Evolutionary conservation across 2,113 vertebrate genomes (phyloP).

Genomic region (Prunella fulvescens): DNA sequence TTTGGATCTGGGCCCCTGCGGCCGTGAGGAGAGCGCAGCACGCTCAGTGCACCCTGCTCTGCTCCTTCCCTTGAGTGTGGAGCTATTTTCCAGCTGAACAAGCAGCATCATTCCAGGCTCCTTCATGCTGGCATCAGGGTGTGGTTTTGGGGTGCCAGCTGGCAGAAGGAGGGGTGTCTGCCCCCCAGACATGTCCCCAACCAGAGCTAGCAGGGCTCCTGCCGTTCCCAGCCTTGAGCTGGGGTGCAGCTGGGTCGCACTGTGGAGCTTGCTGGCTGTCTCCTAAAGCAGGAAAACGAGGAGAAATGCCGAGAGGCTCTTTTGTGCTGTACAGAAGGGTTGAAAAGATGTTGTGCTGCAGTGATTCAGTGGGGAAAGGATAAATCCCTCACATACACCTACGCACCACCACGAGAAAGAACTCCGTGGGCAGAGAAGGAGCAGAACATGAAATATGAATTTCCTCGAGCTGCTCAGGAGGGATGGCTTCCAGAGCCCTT

Average conservation of each 20-base stretch:
- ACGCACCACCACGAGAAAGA: slow-evolving; percentile 61
- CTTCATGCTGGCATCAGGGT: neutral
- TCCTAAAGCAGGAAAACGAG: neutral
- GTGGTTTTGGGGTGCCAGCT: neutral
- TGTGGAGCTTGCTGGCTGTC: neutral
- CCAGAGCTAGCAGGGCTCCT: accelerated
- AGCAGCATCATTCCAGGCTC: neutral
- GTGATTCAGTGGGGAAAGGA: slow-evolving; percentile 69
- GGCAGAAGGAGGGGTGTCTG: neutral
- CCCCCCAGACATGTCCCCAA: accelerated
- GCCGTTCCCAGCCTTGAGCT: neutral
- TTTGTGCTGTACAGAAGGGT: slow-evolving; percentile 50
- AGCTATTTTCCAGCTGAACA: neutral
- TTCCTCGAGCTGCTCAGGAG: slow-evolving; percentile 35
- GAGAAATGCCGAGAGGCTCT: slow-evolving; percentile 19
- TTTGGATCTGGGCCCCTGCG: neutral
- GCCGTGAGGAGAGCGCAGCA: accelerated
- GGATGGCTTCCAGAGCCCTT: neutral
- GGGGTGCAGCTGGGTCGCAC: accelerated
- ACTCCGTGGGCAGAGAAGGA: slow-evolving; percentile 62
- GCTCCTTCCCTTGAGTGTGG: neutral
- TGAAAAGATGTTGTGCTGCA: slow-evolving; percentile 65
- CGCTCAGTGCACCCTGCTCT: accelerated
- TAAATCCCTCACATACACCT: slow-evolving; percentile 65
- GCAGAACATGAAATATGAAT: slow-evolving; percentile 57